phyloP scores from a whole-genome alignment of 2,797 vertebrate species.

The Eupleurogrammus muticus region DNA sequence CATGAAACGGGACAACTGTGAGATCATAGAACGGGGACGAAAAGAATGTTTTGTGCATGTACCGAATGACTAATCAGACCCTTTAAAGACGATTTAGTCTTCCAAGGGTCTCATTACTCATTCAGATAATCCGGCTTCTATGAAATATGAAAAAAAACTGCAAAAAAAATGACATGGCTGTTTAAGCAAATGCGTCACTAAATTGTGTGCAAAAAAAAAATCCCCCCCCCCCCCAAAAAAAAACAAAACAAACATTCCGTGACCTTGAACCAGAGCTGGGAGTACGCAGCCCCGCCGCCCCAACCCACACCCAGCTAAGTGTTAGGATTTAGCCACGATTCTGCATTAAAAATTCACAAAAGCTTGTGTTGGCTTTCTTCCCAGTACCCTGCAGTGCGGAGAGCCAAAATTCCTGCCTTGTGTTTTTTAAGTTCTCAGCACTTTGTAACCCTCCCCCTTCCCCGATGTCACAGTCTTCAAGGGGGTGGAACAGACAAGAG shows the following conservation, averaged over 20 bases:
- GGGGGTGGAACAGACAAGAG: conserved; percentile 68
- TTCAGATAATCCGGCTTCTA: not conserved
- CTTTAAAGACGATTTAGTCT: too few relatives aligned
- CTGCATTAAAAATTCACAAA: conserved; percentile 71
- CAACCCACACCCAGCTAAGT: conserved; percentile 68
- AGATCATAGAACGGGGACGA: conserved; percentile 7
- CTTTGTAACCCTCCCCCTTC: conserved; percentile 72
- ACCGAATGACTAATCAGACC: too few relatives aligned
- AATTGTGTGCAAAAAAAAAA: conserved; percentile 38
- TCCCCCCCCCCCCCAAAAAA: too few relatives aligned
- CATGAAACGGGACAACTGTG: conserved; percentile 3
- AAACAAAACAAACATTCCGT: conserved; percentile 41
- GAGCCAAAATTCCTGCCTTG: conserved; percentile 76
- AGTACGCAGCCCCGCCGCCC: conserved; percentile 70
- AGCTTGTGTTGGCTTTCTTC: conserved; percentile 81
- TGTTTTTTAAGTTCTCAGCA: conserved; percentile 79
- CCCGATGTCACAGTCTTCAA: conserved; percentile 79
- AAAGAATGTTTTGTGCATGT: not conserved
- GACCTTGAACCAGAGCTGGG: conserved; percentile 69
- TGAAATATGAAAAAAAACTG: not conserved
- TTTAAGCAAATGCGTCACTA: conserved; percentile 21
- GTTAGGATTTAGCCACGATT: conserved; percentile 74
- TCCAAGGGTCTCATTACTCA: too few relatives aligned
- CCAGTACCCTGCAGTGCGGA: conserved; percentile 67
- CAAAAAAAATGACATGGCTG: not conserved